Evolutionary conservation across 2,113 vertebrate genomes (phyloP).

Genomic region (Xenus cinereus): DNA sequence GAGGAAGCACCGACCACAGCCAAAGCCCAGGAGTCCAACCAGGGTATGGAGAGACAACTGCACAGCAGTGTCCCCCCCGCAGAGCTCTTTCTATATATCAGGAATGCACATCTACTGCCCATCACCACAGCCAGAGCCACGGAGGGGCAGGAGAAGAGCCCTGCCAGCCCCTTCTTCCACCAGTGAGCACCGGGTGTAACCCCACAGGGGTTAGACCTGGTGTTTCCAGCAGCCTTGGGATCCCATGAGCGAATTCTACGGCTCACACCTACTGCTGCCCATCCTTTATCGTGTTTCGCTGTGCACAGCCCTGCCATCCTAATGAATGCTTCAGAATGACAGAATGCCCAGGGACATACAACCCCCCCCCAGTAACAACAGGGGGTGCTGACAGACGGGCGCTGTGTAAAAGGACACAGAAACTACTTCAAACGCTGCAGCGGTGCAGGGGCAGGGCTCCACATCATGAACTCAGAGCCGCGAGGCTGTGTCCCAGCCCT

Average conservation of each 20-base stretch:
- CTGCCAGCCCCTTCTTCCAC: neutral
- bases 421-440: neutral
- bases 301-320: neutral
- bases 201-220: neutral
- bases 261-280: neutral
- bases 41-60: accelerated
- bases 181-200: neutral
- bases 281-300: accelerated
- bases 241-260: neutral
- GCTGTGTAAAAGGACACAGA: neutral
- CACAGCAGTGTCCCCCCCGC: accelerated
- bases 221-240: neutral
- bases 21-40: neutral
- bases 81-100: neutral
- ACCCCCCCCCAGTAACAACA: neutral
- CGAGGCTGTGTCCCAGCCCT: neutral
- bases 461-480: neutral
- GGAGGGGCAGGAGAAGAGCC: neutral
- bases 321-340: neutral
- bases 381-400: neutral
- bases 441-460: neutral
- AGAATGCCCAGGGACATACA: neutral
- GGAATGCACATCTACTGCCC: neutral
- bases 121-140: neutral
- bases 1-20: neutral